These are phyloP conservation scores for Pachyseris speciosa DNA, from an alignment of 64 coral and sea anemone species.

Conservation along the genomic window DNA sequence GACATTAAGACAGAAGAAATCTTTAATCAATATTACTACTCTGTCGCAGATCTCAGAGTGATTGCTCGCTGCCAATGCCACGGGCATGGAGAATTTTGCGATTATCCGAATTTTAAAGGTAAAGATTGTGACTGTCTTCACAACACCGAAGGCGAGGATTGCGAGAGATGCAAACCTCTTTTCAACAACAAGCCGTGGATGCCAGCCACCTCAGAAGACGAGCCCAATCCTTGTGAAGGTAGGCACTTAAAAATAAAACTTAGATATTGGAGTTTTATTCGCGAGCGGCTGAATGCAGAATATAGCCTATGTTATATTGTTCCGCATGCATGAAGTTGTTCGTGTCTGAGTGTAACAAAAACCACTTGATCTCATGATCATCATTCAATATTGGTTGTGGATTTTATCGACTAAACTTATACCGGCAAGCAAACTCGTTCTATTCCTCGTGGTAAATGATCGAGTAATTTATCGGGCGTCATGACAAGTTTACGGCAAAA, in stretches of 20 bases:
- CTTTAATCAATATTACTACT: conserved; percentile 82
- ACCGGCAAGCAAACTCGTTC: neutral
- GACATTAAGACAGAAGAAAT: conserved; percentile 23
- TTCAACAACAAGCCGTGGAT: conserved; percentile 92
- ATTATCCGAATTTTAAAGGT: conserved; percentile 22
- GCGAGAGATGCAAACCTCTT: conserved; percentile 88
- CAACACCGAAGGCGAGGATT: conserved; percentile 85
- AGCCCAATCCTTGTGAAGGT: conserved; percentile 95
- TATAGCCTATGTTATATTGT: neutral
- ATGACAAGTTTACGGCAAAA: conserved; percentile 4
- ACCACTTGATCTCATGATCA: neutral
- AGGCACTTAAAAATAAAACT: conserved; percentile 25
- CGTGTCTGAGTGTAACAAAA: neutral
- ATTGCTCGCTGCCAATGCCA: conserved; percentile 85
- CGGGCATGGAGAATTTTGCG: conserved; percentile 83
- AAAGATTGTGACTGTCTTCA: conserved; percentile 77
- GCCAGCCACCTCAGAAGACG: conserved; percentile 63
- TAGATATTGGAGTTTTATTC: neutral
- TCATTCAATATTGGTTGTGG: neutral
- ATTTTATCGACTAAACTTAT: neutral
- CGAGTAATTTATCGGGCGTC: neutral
- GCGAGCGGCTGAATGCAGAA: neutral
- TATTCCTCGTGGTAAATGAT: neutral
- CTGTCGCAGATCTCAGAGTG: conserved; percentile 73
- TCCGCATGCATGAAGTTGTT: neutral